Base-by-base conservation (phyloP, 2,797 vertebrate species). In the Huso huso region DNA sequence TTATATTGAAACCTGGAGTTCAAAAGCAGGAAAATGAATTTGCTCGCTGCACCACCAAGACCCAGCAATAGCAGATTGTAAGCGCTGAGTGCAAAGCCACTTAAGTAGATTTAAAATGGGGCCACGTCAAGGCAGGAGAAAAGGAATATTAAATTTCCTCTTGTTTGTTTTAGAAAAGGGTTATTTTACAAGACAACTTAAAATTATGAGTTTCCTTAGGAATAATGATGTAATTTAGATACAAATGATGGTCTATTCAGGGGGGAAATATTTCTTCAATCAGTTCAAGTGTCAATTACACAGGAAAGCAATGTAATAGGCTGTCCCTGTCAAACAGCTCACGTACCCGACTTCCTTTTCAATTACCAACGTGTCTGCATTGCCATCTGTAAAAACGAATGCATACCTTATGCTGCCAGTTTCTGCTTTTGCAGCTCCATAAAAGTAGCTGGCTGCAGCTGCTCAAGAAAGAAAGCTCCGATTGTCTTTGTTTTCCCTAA, bases 321-420 rank as follows among this genome's bases (percentile, higher is more conserved):
- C 78, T 73, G 77, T 79, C 77, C 73, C 75, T 79, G 66, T 70
- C 71, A 81, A 87, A 81, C 81, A 72, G 79, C 84, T 87, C 85
- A 85, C 84, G 82, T 82, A 87, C 83, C 79, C 58, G 71, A 89
- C 88, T 92, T 93, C 91, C 90, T 89, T 87, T 91, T 93, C 89
- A 93, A 89, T 93, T 89, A 92, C 88, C 86, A 87, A 86, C 84
- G 86, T 83, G 81, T 86, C 89, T 84, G 81, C 82, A 77, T 76
- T 83, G 77, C 88, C 90, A 88, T 91, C 86, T 89, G 88, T 88
- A 83, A 84, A 91, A 89, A 89, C 78, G 74, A 86, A 84, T 70
- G 11, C 81, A 75, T 84, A 86, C 83, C 85, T 87, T 79, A 78
- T 59, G 76, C 78, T 77, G 84, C 81, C 83, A 84, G 79, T 79